Conservation (phyloP, 30 jellyfish, hydroid and myxozoan species). For the Aurelia coerulea region DNA sequence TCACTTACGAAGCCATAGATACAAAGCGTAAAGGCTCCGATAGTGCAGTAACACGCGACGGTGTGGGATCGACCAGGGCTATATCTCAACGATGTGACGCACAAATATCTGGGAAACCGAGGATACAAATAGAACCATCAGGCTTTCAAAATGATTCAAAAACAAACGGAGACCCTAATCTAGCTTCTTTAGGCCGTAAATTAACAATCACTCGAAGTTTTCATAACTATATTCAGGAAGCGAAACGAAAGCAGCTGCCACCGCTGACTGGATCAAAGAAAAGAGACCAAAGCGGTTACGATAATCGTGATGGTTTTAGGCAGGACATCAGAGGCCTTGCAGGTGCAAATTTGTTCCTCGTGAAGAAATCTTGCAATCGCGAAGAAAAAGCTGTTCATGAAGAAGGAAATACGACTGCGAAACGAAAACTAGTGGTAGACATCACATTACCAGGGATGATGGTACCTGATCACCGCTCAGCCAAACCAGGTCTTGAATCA, state of each 20-base stretch:
- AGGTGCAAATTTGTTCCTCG: conserved; percentile 16
- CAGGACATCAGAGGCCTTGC: background rate
- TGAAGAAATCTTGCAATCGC: background rate
- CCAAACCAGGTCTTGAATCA: background rate
- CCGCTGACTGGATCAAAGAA: conserved; percentile 28
- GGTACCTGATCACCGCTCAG: background rate
- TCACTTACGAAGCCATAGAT: background rate
- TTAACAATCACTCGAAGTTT: conserved; percentile 33
- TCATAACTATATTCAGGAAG: conserved; percentile 48
- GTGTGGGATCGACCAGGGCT: background rate
- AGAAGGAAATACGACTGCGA: background rate
- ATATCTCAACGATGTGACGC: background rate
- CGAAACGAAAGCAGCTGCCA: conserved; percentile 71
- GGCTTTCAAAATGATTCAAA: background rate
- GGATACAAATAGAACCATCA: background rate
- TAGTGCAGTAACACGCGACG: background rate
- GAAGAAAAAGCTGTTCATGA: background rate
- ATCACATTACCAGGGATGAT: background rate
- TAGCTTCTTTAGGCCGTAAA: conserved; percentile 42
- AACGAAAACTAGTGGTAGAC: background rate
- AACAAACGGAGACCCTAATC: background rate
- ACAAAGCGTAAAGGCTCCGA: background rate
- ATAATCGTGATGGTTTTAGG: background rate
- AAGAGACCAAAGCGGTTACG: conserved; percentile 15
- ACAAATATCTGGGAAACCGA: background rate